These are phyloP conservation scores for Sceliomorpha sp. DNA, from an alignment of 2,888 invertebrate genomes.

Conservation along the genomic window DNA sequence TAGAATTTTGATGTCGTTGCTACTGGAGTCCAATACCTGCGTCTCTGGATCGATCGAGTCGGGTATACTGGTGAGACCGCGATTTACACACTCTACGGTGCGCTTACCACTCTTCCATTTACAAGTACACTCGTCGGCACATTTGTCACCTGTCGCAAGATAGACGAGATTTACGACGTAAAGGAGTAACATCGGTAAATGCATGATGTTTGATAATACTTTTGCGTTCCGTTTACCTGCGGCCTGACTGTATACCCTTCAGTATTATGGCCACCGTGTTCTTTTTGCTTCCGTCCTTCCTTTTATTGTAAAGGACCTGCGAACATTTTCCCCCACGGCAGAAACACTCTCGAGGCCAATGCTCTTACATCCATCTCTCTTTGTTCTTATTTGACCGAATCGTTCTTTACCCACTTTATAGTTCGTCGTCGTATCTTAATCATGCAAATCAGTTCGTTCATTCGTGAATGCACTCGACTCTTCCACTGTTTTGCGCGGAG, in stretches of 20 bases:
- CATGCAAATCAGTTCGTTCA: conserved; percentile 16
- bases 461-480: conserved; percentile 30
- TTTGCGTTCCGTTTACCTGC: conserved; percentile 4
- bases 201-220: conserved; percentile 47
- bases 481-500: conserved; percentile 36
- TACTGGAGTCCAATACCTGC: conserved; percentile 94
- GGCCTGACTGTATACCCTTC: conserved; percentile 6
- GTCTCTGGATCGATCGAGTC: conserved; percentile 92
- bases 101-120: conserved; percentile 97
- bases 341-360: conserved; percentile 36
- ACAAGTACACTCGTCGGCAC: conserved; percentile 86
- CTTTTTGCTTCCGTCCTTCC: conserved; percentile 9
- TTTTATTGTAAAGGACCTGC: conserved; percentile 19
- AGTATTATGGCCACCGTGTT: conserved; percentile 29
- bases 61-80: conserved; percentile 91
- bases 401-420: conserved; percentile 10
- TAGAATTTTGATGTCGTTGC: conserved; percentile 91
- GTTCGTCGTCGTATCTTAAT: conserved; percentile 18
- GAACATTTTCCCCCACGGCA: conserved; percentile 30
- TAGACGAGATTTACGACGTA: conserved; percentile 57
- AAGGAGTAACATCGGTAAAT: conserved; percentile 50
- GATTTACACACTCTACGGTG: conserved; percentile 93
- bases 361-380: conserved; percentile 42
- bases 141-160: conserved; percentile 72
- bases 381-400: neutral